phyloP scores from a whole-genome alignment of 2,888 invertebrate genomes.

The Choreutis nemorana region DNA sequence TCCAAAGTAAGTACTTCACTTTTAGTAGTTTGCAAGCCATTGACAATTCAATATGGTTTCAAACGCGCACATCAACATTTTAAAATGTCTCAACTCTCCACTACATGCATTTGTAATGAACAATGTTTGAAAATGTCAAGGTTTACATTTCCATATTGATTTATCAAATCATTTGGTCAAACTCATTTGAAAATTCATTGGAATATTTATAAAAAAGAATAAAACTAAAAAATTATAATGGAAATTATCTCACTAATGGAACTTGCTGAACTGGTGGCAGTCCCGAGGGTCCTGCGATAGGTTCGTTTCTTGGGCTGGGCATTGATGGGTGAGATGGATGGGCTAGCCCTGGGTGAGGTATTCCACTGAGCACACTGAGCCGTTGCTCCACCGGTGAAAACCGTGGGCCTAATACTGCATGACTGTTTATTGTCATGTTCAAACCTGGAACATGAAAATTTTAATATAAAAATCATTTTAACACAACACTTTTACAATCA shows the following conservation, averaged over 20 bases:
- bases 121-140: too few species aligned
- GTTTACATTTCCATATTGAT: neutral
- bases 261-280: constrained; percentile 88
- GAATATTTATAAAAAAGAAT: too few species aligned
- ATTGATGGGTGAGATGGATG: constrained; percentile 47
- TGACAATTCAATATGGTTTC: too few species aligned
- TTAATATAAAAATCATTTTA: constrained; percentile 3
- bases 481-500: too few species aligned
- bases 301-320: constrained; percentile 74
- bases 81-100: too few species aligned
- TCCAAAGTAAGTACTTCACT: too few species aligned
- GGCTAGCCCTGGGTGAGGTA: constrained; percentile 42
- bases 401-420: constrained; percentile 35
- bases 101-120: too few species aligned
- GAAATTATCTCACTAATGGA: constrained; percentile 72
- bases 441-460: constrained; percentile 45
- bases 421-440: constrained; percentile 68
- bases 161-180: too few species aligned
- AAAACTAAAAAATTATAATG: neutral
- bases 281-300: constrained; percentile 83
- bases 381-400: constrained; percentile 54
- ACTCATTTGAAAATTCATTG: too few species aligned
- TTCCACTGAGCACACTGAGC: constrained; percentile 43
- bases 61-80: too few species aligned
- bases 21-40: too few species aligned